Conservation (phyloP, 2,797 vertebrate genomes). For the Gymnoscopelus braueri region DNA sequence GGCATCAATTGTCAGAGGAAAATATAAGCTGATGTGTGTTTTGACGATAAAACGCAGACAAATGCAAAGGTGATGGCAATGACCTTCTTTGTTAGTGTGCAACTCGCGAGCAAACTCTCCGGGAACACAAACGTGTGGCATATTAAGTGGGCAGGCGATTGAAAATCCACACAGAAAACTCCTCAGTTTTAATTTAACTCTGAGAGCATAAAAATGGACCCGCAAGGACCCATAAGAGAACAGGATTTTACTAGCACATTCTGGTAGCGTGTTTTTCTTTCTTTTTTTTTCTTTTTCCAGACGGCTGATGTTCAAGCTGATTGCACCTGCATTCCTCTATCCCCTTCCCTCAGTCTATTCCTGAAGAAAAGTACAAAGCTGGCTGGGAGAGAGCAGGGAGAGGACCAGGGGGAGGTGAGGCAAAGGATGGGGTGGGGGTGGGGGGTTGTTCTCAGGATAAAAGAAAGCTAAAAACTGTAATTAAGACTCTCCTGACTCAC, state of each 20-base stretch:
- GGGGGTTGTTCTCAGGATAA: conserved; percentile 45
- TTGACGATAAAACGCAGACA: conserved; percentile 26
- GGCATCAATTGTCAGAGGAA: conserved; percentile 39
- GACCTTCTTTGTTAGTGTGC: background rate
- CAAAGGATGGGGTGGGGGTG: conserved; percentile 49
- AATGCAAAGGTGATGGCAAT: background rate
- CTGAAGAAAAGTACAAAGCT: conserved; percentile 45
- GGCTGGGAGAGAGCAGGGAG: conserved; percentile 38
- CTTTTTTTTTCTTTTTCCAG: background rate
- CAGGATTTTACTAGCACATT: conserved; percentile 4
- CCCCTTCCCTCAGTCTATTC: conserved; percentile 26
- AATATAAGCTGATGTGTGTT: conserved; percentile 34
- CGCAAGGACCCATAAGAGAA: background rate
- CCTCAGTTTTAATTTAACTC: too few relatives aligned
- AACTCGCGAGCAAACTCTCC: background rate
- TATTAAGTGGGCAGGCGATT: background rate
- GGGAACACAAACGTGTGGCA: background rate
- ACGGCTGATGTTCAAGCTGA: conserved; percentile 32
- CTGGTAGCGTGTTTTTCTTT: background rate
- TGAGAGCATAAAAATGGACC: too few relatives aligned
- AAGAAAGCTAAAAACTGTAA: conserved; percentile 82
- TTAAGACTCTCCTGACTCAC: conserved; percentile 82
- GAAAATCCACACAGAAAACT: conserved; percentile 3
- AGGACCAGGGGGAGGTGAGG: conserved; percentile 57
- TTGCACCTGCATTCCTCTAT: conserved; percentile 11